Conservation (phyloP, 2,113 vertebrate genomes). For the Corythoichthys intestinalis region DNA sequence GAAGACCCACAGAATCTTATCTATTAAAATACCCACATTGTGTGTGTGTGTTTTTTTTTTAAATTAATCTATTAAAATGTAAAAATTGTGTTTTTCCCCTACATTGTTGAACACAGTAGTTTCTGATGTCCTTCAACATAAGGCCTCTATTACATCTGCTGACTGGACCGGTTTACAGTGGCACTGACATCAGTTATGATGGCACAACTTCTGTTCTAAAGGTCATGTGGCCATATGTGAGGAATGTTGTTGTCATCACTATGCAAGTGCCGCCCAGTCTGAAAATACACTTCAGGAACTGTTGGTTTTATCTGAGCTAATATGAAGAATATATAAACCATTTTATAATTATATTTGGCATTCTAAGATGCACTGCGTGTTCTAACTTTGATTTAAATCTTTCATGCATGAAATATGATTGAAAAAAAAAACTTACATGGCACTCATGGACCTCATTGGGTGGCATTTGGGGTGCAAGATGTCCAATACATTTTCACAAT, state of each 20-base stretch:
- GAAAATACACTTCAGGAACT: constrained; percentile 3
- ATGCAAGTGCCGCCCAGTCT: background rate
- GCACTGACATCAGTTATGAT: background rate
- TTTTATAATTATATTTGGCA: background rate
- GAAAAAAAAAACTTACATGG: too few species aligned
- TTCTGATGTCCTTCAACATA: constrained; percentile 14
- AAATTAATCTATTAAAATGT: background rate
- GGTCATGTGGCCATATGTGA: constrained; percentile 4
- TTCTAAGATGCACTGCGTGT: background rate
- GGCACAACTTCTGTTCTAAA: constrained; percentile 17
- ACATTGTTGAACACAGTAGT: background rate
- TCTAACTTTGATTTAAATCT: background rate
- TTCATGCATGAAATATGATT: background rate
- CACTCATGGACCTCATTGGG: too few species aligned
- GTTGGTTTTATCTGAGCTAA: background rate
- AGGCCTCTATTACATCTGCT: constrained; percentile 19
- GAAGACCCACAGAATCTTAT: background rate
- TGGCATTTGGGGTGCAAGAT: too few species aligned
- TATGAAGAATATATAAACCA: background rate
- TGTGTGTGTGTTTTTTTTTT: background rate
- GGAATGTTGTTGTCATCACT: constrained; percentile 6
- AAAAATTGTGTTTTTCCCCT: background rate
- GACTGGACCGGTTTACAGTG: constrained; percentile 13
- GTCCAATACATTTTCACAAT: too few species aligned
- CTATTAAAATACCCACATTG: background rate